Evolutionary conservation across 2,888 invertebrate genomes (phyloP).

Genomic region (Masnerella sp.): DNA sequence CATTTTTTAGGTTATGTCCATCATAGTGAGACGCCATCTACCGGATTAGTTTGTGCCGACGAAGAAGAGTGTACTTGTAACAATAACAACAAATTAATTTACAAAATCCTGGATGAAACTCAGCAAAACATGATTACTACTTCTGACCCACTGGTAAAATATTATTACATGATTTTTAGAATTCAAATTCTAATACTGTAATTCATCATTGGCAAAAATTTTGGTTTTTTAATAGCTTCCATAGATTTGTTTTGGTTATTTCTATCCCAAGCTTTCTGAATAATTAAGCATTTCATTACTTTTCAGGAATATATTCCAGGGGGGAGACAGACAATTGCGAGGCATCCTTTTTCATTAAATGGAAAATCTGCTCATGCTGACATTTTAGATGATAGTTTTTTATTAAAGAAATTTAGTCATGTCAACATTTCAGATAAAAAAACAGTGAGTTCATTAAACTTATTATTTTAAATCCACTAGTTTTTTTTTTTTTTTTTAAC

Average conservation of each 20-base stretch:
- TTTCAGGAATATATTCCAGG: conserved; percentile 90
- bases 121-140: conserved; percentile 92
- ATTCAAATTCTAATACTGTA: conserved; percentile 2
- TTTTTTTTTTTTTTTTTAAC: neutral
- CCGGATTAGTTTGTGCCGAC: conserved; percentile 5
- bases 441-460: no score
- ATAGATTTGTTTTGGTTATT: no score
- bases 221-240: no score
- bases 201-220: neutral
- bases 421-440: conserved; percentile 84
- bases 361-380: conserved; percentile 74
- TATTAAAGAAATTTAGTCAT: conserved; percentile 86
- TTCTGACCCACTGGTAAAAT: conserved; percentile 89
- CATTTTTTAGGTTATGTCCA: neutral
- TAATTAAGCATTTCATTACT: neutral
- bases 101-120: conserved; percentile 94
- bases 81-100: conserved; percentile 64
- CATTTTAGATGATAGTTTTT: conserved; percentile 81
- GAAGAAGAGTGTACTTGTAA: conserved; percentile 16
- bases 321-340: conserved; percentile 88
- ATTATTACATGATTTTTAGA: conserved; percentile 23
- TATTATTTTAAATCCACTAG: neutral
- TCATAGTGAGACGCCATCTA: conserved; percentile 1
- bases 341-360: conserved; percentile 86
- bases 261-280: no score